A percentile compares a stretch with the other conserved stretches of the same genome.
Conservation (phyloP, 2,113 vertebrate genomes). For the Bettongia penicillata region DNA sequence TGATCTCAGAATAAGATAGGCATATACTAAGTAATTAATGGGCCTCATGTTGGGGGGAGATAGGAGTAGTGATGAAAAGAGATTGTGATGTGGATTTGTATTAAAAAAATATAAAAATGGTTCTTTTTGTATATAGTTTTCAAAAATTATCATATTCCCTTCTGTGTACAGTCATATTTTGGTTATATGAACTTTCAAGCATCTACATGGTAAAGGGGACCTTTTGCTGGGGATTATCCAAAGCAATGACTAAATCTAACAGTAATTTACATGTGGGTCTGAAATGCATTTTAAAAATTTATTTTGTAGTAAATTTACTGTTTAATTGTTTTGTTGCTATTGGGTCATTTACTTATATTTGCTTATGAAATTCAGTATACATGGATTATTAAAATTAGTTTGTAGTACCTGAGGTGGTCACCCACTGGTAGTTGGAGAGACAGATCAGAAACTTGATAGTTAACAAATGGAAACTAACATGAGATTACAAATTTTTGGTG, state of each 20-base stretch:
- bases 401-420: background rate
- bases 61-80: fast-evolving
- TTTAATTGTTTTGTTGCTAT: background rate
- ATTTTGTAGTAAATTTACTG: background rate
- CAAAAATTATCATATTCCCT: background rate
- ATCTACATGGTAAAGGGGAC: background rate
- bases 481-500: background rate
- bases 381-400: background rate
- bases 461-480: background rate
- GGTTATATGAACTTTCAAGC: fast-evolving
- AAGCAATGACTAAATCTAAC: background rate
- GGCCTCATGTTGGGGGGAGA: background rate
- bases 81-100: fast-evolving
- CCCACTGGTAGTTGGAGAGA: background rate
- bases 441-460: no score
- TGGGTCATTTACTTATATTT: background rate
- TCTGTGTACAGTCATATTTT: background rate
- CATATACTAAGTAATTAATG: background rate
- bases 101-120: background rate
- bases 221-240: fast-evolving
- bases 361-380: background rate
- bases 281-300: background rate
- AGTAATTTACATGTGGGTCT: background rate
- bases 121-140: background rate
- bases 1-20: background rate